These are phyloP conservation scores for Melanostoma mellinum DNA, from an alignment of 2,888 invertebrate species.

Conservation along the genomic window DNA sequence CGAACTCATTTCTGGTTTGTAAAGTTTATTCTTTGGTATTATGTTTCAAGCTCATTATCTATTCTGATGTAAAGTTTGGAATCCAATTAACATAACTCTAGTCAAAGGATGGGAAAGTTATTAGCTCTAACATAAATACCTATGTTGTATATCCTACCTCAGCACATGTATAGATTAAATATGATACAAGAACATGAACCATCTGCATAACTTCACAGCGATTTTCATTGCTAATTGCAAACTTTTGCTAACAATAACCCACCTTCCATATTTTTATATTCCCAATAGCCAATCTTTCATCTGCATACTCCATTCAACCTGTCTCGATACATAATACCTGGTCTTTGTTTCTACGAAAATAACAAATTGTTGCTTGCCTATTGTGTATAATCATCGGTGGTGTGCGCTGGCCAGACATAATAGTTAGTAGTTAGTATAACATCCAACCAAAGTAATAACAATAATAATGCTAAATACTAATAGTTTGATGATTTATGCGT, in stretches of 20 bases:
- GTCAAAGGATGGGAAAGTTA: not conserved
- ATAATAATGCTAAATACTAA: slow-evolving; percentile 50
- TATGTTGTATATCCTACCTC: not conserved
- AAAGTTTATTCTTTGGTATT: not conserved
- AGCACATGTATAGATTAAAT: no score
- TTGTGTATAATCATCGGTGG: slow-evolving; percentile 27
- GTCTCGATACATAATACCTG: slow-evolving; percentile 11
- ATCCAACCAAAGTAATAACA: slow-evolving; percentile 63
- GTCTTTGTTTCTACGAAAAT: slow-evolving; percentile 38
- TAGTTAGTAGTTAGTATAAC: slow-evolving; percentile 50
- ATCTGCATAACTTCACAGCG: slow-evolving; percentile 50
- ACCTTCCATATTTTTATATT: slow-evolving; percentile 13
- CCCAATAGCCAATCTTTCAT: slow-evolving; percentile 24
- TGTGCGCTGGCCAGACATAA: slow-evolving; percentile 31
- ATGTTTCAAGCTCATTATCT: not conserved
- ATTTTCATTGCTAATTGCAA: slow-evolving; percentile 55
- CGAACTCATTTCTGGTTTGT: no score
- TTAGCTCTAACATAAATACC: not conserved
- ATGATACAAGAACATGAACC: slow-evolving; percentile 15
- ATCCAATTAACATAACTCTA: slow-evolving; percentile 13
- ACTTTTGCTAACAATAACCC: slow-evolving; percentile 50
- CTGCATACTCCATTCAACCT: not conserved
- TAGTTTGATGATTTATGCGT: slow-evolving; percentile 40
- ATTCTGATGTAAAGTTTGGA: not conserved
- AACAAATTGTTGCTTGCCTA: slow-evolving; percentile 33